Conservation (phyloP, 2,888 invertebrate species). For the Drosophila subquinaria region DNA sequence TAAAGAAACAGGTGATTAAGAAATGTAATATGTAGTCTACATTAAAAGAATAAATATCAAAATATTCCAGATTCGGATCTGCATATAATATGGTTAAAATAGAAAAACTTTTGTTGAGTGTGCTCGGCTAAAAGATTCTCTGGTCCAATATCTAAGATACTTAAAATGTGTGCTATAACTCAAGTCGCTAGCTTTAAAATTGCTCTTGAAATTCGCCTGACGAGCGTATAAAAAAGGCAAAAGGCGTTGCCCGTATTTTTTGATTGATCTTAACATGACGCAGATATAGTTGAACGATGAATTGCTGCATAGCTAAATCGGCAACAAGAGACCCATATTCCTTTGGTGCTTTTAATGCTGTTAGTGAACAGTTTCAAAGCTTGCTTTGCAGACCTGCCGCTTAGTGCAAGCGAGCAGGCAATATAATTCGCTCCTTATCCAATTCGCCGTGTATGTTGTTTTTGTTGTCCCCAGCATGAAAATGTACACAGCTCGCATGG, state of each 20-base stretch:
- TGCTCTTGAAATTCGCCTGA: too few species aligned
- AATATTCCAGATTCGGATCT: too few species aligned
- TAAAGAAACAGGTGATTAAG: too few species aligned
- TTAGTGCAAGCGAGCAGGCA: conserved; percentile 15
- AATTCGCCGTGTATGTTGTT: conserved; percentile 2
- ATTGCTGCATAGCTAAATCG: not conserved
- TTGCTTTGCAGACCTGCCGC: not conserved
- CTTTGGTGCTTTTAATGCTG: conserved; percentile 1
- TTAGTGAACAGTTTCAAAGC: not conserved
- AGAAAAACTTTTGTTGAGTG: too few species aligned
- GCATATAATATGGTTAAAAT: too few species aligned
- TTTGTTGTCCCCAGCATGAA: not conserved
- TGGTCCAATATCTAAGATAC: too few species aligned
- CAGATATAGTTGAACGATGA: too few species aligned
- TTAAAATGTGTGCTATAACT: too few species aligned
- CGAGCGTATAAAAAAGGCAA: not conserved
- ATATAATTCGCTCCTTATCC: conserved; percentile 4
- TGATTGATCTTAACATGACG: not conserved
- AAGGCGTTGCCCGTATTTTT: not conserved
- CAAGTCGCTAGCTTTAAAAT: too few species aligned
- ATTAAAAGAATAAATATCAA: too few species aligned
- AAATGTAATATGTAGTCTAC: too few species aligned
- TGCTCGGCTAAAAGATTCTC: too few species aligned
- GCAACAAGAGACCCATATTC: conserved; percentile 3
- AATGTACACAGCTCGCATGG: not conserved